Conservation (phyloP, 1,140 invertebrate genomes). For the Diachasmimorpha longicaudata region DNA sequence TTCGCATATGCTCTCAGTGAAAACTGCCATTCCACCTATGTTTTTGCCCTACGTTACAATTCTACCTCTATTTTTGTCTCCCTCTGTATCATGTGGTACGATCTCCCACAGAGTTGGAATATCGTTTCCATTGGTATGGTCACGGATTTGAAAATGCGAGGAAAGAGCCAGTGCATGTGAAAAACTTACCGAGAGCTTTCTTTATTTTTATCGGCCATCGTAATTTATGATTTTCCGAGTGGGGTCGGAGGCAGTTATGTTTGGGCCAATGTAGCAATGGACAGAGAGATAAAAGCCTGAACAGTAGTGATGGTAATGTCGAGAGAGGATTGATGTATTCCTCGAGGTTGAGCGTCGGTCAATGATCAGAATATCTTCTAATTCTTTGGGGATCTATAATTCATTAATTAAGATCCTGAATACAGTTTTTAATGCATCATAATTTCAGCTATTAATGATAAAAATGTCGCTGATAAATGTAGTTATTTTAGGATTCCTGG, state of each 20-base stretch:
- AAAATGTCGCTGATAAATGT: too few relatives aligned
- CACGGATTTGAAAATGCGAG: slow-evolving; percentile 19
- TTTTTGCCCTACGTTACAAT: neutral
- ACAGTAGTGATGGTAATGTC: too few relatives aligned
- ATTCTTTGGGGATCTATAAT: too few relatives aligned
- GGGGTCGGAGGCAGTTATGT: neutral
- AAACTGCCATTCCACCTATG: neutral
- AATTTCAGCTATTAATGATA: too few relatives aligned
- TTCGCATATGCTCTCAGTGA: neutral
- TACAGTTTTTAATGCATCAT: too few relatives aligned
- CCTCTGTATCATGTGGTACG: neutral
- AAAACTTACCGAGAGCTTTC: slow-evolving; percentile 21
- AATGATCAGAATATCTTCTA: too few relatives aligned
- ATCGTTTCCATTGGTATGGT: slow-evolving; percentile 7
- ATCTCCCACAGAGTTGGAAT: slow-evolving; percentile 11
- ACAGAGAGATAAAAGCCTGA: too few relatives aligned
- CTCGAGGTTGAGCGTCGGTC: too few relatives aligned
- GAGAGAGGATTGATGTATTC: too few relatives aligned
- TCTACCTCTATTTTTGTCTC: neutral
- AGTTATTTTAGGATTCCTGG: too few relatives aligned
- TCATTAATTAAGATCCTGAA: too few relatives aligned
- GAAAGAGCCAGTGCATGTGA: slow-evolving; percentile 6
- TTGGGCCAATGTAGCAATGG: too few relatives aligned
- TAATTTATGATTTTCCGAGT: slow-evolving; percentile 8
- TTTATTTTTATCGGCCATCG: slow-evolving; percentile 40